Conservation (phyloP, 2,113 vertebrate genomes). For the Piprites chloris region DNA sequence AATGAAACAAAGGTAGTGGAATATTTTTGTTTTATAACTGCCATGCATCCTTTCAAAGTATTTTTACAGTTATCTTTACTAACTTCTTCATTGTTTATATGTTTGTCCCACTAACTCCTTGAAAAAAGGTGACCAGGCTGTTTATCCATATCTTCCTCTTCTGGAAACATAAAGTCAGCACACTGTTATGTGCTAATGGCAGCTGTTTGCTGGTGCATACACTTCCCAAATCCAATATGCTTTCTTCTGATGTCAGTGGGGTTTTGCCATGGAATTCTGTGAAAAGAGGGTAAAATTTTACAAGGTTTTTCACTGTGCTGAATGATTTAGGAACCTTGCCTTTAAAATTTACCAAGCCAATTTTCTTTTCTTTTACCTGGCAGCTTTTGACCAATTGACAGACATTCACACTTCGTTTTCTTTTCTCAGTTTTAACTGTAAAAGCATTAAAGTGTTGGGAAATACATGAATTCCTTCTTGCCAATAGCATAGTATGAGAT, state of each 20-base stretch:
- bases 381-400: not conserved
- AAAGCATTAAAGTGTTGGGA: not conserved
- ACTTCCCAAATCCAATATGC: not conserved
- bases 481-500: not conserved
- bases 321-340: not conserved
- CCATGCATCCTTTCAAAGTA: not conserved
- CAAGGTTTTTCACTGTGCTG: not conserved
- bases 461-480: not conserved
- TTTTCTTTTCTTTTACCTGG: not conserved
- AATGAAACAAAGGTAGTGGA: not conserved
- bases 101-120: not conserved
- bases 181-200: not conserved
- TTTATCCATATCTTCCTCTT: not conserved
- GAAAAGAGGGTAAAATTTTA: not conserved
- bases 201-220: not conserved
- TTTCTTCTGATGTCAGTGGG: not conserved
- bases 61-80: not conserved
- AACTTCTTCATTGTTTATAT: not conserved
- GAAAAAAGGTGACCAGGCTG: not conserved
- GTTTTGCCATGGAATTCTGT: not conserved
- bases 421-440: not conserved
- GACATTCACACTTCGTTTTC: not conserved
- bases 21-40: slow-evolving; percentile 6
- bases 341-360: not conserved
- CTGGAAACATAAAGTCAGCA: not conserved